Conservation (phyloP, 1,140 invertebrate species). For the Bradysia coprophila region DNA sequence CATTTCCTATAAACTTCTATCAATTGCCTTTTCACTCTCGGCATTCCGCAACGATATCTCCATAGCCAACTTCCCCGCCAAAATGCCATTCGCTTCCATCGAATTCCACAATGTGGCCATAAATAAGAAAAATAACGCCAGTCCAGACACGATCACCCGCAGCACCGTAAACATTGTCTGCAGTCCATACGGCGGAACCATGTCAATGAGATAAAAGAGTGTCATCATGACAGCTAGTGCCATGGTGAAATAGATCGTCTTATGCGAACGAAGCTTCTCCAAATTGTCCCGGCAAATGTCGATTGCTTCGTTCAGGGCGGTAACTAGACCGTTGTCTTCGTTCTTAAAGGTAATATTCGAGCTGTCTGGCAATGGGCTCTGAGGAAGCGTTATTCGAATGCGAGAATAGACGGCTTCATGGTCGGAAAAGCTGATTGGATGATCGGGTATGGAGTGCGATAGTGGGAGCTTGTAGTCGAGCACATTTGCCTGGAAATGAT, state of each 20-base stretch:
- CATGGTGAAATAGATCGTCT: conserved; percentile 32
- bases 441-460: conserved; percentile 46
- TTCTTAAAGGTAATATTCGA: not conserved
- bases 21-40: not conserved
- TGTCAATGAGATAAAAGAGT: conserved; percentile 22
- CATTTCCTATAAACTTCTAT: not conserved
- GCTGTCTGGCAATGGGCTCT: not conserved
- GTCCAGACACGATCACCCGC: conserved; percentile 37
- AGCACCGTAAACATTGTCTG: conserved; percentile 28
- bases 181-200: conserved; percentile 21
- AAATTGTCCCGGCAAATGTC: conserved; percentile 37
- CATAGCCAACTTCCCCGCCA: conserved; percentile 44
- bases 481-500: conserved; percentile 29
- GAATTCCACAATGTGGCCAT: conserved; percentile 64
- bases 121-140: conserved; percentile 47
- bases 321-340: not conserved
- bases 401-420: conserved; percentile 71
- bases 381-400: conserved; percentile 23
- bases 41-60: conserved; percentile 21
- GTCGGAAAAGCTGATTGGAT: conserved; percentile 68
- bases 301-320: conserved; percentile 34
- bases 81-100: conserved; percentile 55
- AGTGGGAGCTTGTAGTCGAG: conserved; percentile 48
- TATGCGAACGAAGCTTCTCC: conserved; percentile 31
- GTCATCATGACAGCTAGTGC: conserved; percentile 26